Conservation (phyloP, 2,888 invertebrate genomes). For the Drosophila mimetica region DNA sequence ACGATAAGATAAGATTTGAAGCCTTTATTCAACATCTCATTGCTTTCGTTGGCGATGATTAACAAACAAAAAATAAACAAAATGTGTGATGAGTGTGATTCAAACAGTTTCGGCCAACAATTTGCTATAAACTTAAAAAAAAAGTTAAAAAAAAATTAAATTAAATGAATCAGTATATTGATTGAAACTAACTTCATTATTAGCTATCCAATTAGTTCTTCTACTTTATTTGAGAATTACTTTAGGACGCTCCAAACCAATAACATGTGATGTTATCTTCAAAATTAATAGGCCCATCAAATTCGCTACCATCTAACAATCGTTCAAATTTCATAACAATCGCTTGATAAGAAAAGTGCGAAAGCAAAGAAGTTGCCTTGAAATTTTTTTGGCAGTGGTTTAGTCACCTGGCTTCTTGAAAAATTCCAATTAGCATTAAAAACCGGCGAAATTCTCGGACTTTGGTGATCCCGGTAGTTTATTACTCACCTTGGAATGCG, state of each 20-base stretch:
- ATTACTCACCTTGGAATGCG: conserved; percentile 48
- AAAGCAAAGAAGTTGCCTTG: conserved; percentile 1
- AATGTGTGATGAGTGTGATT: not conserved
- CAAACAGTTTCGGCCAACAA: not conserved
- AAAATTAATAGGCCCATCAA: conserved; percentile 21
- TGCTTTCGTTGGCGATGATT: not conserved
- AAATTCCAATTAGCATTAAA: conserved; percentile 16
- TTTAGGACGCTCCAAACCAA: not conserved
- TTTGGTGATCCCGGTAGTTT: conserved; percentile 13
- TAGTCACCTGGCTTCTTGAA: conserved; percentile 5
- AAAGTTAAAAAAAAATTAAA: too few relatives aligned
- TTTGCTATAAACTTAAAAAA: not conserved
- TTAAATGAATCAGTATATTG: too few relatives aligned
- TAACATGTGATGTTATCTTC: conserved; percentile 7
- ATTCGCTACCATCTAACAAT: conserved; percentile 19
- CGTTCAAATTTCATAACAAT: conserved; percentile 21
- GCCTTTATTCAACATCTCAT: not conserved
- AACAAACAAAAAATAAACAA: not conserved
- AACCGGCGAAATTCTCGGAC: conserved; percentile 7
- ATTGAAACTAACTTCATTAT: not conserved
- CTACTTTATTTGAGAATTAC: not conserved
- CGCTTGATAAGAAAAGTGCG: conserved; percentile 14
- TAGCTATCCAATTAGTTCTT: not conserved
- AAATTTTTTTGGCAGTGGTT: conserved; percentile 6
- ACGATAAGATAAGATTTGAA: conserved; percentile 1